Percentiles rank a stretch among this genome's conserved stretches.
Conservation (phyloP, 2,888 invertebrate genomes). For the Drosophila mimetica region DNA sequence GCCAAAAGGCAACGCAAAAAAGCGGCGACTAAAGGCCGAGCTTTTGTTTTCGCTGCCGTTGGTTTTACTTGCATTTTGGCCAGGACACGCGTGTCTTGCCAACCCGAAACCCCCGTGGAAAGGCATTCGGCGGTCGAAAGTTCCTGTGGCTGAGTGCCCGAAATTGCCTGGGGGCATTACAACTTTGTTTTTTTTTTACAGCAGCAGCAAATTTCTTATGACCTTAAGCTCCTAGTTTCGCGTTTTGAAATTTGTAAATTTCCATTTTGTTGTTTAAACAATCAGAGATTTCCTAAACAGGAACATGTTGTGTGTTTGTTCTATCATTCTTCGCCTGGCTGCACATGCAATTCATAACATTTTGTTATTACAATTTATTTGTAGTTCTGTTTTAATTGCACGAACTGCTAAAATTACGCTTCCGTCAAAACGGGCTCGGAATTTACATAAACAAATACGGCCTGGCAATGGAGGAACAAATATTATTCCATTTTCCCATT, state of each 20-base stretch:
- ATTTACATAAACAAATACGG: slow-evolving; percentile 62
- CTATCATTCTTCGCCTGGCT: background rate
- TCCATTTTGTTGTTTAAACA: slow-evolving; percentile 2
- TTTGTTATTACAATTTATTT: slow-evolving; percentile 18
- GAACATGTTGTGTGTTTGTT: background rate
- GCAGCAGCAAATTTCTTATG: slow-evolving; percentile 13
- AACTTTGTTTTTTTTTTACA: slow-evolving; percentile 17
- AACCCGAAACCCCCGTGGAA: slow-evolving; percentile 6
- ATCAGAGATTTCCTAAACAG: background rate
- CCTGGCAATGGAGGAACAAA: slow-evolving; percentile 23
- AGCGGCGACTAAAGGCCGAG: slow-evolving; percentile 34
- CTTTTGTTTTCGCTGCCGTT: slow-evolving; percentile 50
- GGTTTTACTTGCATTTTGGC: slow-evolving; percentile 61
- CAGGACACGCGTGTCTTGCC: slow-evolving; percentile 33
- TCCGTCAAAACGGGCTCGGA: slow-evolving; percentile 9
- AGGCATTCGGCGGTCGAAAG: slow-evolving; percentile 10
- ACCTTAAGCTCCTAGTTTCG: slow-evolving; percentile 10
- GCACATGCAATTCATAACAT: background rate
- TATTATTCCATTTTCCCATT: slow-evolving; percentile 40
- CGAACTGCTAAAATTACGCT: slow-evolving; percentile 28
- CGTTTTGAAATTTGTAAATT: slow-evolving; percentile 5
- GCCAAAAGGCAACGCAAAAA: slow-evolving; percentile 31
- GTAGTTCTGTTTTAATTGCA: slow-evolving; percentile 24
- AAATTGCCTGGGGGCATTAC: slow-evolving; percentile 22
- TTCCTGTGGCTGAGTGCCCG: slow-evolving; percentile 30